Percentiles rank a stretch among this genome's conserved stretches.
Conservation (phyloP, 1,140 invertebrate genomes). For the Drosophila ficusphila region DNA sequence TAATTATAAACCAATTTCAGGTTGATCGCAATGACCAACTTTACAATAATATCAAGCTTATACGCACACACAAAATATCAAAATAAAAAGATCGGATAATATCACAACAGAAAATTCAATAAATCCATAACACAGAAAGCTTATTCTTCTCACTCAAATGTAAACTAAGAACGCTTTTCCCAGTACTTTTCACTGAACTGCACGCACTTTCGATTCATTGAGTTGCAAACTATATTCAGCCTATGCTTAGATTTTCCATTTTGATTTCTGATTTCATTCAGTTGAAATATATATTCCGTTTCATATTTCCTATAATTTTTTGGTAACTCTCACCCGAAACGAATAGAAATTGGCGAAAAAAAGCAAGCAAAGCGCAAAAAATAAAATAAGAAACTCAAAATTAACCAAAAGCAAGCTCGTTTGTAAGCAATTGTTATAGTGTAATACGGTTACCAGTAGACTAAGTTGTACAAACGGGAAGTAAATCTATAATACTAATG, state of each 20-base stretch:
- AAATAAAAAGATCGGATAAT: conserved; percentile 1
- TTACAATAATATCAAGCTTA: neutral
- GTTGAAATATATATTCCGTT: conserved; percentile 9
- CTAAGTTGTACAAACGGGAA: conserved; percentile 2
- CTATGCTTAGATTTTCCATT: conserved; percentile 18
- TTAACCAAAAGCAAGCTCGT: conserved; percentile 46
- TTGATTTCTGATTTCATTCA: conserved; percentile 1
- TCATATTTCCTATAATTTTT: conserved; percentile 32
- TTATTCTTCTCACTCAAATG: neutral
- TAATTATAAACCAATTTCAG: neutral
- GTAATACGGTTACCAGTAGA: conserved; percentile 35
- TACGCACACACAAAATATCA: conserved; percentile 15
- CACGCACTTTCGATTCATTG: conserved; percentile 33
- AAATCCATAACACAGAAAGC: conserved; percentile 9
- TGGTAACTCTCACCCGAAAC: conserved; percentile 21
- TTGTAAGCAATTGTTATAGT: conserved; percentile 63
- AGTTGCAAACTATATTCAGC: conserved; percentile 22
- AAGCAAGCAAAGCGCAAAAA: conserved; percentile 28
- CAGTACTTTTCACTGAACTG: conserved; percentile 20
- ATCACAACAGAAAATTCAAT: neutral
- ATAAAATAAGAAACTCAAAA: conserved; percentile 24
- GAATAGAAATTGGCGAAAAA: conserved; percentile 46
- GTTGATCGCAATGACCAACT: neutral
- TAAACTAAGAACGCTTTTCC: conserved; percentile 25
- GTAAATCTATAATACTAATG: conserved; percentile 3